Base-by-base conservation (phyloP, 2,113 vertebrate species). In the Chamaetylas fuelleborni region DNA sequence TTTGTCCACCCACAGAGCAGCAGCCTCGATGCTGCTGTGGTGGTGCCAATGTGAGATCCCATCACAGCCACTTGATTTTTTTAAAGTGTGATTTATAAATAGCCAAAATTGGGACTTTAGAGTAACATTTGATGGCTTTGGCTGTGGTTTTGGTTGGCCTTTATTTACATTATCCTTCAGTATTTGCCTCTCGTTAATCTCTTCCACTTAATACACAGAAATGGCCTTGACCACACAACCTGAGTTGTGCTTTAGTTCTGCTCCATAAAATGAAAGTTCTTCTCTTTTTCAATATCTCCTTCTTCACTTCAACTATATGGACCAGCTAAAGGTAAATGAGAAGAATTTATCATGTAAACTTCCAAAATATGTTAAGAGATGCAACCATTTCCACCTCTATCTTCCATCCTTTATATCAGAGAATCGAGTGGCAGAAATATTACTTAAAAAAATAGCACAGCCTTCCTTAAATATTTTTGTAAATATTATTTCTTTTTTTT, bases 401-500 rank as follows among this genome's bases (percentile, higher is more conserved):
- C 26, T 31, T 31, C 34, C 15, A 29, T 22, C 19, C 42, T 33
- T 53, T 29, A 3, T 7, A 6, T 22, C 34, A 25, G 9, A 34
- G 58, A 36, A 10, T n/a, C 0, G 0, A 64, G 22, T 31, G 48
- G 29, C 17, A 50, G 29, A 64, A 53, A 33, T 53, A 17, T 8
- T 25, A 0, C 1, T 4, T 5, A 19, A 11, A 33, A 33, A 66
- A 84, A 23, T 5, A 20, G 4, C 42, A 9, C 47, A 36, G 12
- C 6, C 11, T 54, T 40, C 50, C 11, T 40, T 60, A 25, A 72
- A 29, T n/a, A 29, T 31, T 76, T 88, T 42, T 36, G 4, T 42
- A 81, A 88, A 29, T 3, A 2, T 5, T 18, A 1, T 40, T 81
- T 56, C 1, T 0, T 33, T 10, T 1, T 2, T 0, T 0, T 1